Evolutionary conservation across 2,888 invertebrate genomes (phyloP), one percentile per base, ranked within the genome.

Genomic region (Platerodrilus igneus): DNA sequence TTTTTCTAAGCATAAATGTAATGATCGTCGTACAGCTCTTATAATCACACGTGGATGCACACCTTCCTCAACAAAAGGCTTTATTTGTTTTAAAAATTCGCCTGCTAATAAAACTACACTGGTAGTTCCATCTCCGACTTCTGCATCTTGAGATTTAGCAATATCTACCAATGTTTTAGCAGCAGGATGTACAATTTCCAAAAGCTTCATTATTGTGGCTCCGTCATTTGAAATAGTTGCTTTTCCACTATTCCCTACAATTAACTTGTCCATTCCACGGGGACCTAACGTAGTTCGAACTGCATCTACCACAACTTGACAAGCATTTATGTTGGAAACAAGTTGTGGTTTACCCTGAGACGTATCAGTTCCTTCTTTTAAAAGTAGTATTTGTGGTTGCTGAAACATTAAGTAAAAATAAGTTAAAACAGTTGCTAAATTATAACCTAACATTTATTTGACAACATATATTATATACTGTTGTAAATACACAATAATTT

Each of bases 161-260:
- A 99, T 99, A 62, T 99, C 99, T 2, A 99, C 97, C 50, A 99
- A 70, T 0, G 93, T 95, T 68, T 90, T 94, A 0, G 96, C 99
- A 13, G 99, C 99, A 0, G 99, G 99, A 69, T 99, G 99, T 13
- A 99, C 83, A 58, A 99, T 87, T 60, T 99, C 96, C 56, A 99
- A 65, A n/a, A 95, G 76, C 71, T 96, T 97, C 79, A 99, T 82
- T 47, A 99, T 97, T 0, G 99, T 99, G 4, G 99, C 99, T 8
- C 99, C 99, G 71, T 99, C 99, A 64, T 99, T 99, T 2, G 97
- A 97, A 54, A 99, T 97, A 2, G 95, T 95, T 0, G 95, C 87
- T 64, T 89, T 92, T 40, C 94, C 93, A 51, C 77, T 77, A 46
- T 78, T 76, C 62, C 92, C 88, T 0, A 99, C 95, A 44, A 99